Percentiles rank a stretch among this genome's conserved stretches.
Conservation (phyloP, 2,113 vertebrate species). For the Isichthys henryi region DNA sequence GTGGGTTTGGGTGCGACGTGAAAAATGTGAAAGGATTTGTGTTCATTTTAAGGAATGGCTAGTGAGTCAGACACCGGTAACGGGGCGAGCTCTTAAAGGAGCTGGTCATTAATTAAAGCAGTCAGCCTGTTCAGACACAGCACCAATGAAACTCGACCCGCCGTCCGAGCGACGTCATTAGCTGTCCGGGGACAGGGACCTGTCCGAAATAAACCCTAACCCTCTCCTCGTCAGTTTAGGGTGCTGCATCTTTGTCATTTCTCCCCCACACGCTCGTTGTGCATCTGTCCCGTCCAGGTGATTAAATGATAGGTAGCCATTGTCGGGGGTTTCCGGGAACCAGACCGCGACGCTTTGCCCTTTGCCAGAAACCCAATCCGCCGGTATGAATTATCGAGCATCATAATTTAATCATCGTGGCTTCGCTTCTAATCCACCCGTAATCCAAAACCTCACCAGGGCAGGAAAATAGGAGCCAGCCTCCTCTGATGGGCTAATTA, state of each 20-base stretch:
- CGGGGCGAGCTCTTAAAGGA: slow-evolving; percentile 39
- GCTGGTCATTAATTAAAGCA: slow-evolving; percentile 83
- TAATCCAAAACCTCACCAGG: slow-evolving; percentile 69
- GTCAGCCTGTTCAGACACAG: slow-evolving; percentile 59
- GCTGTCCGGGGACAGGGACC: not conserved
- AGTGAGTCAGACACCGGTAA: slow-evolving; percentile 27
- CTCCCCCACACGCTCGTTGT: slow-evolving; percentile 51
- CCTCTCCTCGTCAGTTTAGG: not conserved
- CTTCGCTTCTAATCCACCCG: slow-evolving; percentile 65
- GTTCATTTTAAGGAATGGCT: slow-evolving; percentile 14
- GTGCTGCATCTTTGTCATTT: not conserved
- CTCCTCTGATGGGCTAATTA: slow-evolving; percentile 42
- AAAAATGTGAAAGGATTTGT: not conserved
- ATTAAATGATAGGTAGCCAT: slow-evolving; percentile 73
- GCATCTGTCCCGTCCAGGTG: slow-evolving; percentile 57
- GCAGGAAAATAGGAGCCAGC: slow-evolving; percentile 41
- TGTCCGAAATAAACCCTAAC: not conserved
- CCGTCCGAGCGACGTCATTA: slow-evolving; percentile 60
- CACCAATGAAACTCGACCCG: slow-evolving; percentile 71
- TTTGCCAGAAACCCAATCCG: slow-evolving; percentile 71
- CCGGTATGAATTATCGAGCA: slow-evolving; percentile 71
- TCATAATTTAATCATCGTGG: slow-evolving; percentile 96
- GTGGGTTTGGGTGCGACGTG: too few species aligned
- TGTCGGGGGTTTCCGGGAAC: slow-evolving; percentile 64
- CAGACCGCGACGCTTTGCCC: slow-evolving; percentile 54